Evolutionary conservation across 2,888 invertebrate genomes (phyloP), one percentile per base, ranked within the genome.

Genomic region (Ellobium chinense): DNA sequence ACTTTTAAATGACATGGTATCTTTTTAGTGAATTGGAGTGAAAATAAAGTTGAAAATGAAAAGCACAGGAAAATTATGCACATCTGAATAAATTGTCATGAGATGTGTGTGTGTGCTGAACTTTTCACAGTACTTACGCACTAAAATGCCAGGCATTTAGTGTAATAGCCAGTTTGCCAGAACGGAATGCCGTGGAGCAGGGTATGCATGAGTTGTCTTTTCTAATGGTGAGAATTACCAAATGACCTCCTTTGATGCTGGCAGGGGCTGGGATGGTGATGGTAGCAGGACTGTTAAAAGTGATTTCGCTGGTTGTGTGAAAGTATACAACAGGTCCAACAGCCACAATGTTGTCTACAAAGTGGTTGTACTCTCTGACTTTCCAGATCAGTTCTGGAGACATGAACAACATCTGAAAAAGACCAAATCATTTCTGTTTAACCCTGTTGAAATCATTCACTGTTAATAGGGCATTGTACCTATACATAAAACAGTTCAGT

Each of bases 121-220:
- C n/a, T n/a, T n/a, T n/a, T n/a, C n/a, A n/a, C n/a, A 46, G 18
- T 24, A 66, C 87, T 85, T 84, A 92, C 92, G 91, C 91, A 54
- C 89, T 84, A 58, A 92, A 86, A 78, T 90, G 88, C 88, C 91
- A 91, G 0, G 89, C 87, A 65, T 88, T 87, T 4, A 91, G 80
- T 2, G 88, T 89, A 36, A 90, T 87, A 66, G 89, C 89, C 1
- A 88, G 88, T 72, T 87, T 86, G 34, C 86, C 87, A 27, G 87
- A 83, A 70, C 87, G 85, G 81, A 88, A 90, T 1, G 87, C 88
- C 60, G 87, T 87, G 7, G 88, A 83, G 46, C 88, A 88, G 0
- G 91, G 91, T 1, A 87, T 81, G 81, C 91, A 91, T 1, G 90
- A 88, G 88, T 90, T 89, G 80, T 92, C 91, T n/a, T 87, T 88